Percentiles rank a stretch among this genome's conserved stretches.
Conservation (phyloP, 2,113 vertebrate genomes). For the Peucedramus taeniatus region DNA sequence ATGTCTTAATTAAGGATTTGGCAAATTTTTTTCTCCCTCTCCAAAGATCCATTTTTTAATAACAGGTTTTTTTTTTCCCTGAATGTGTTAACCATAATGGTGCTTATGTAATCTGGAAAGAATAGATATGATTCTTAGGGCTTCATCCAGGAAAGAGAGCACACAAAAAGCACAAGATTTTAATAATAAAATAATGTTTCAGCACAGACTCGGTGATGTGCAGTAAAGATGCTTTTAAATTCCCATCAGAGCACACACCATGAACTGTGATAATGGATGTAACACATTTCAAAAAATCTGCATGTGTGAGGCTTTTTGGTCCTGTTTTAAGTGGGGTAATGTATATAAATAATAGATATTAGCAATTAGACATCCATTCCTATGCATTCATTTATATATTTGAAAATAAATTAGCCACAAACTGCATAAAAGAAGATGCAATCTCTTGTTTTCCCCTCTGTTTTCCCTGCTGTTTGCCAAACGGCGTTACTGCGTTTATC, state of each 20-base stretch:
- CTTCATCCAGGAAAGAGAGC: conserved; percentile 38
- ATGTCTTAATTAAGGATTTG: conserved; percentile 54
- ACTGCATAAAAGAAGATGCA: conserved; percentile 56
- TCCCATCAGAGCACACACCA: conserved; percentile 77
- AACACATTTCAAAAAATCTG: conserved; percentile 75
- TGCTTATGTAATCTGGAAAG: conserved; percentile 41
- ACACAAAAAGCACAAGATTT: conserved; percentile 58
- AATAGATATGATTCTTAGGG: conserved; percentile 32
- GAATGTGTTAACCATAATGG: conserved; percentile 26
- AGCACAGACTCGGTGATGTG: conserved; percentile 61
- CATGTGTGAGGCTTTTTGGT: conserved; percentile 70
- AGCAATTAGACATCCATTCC: conserved; percentile 77
- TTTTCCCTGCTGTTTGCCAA: conserved; percentile 67
- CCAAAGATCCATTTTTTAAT: conserved; percentile 51
- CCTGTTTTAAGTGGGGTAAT: conserved; percentile 68
- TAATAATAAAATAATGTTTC: conserved; percentile 70
- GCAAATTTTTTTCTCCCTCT: neutral
- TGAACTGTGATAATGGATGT: conserved; percentile 78
- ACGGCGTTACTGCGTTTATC: conserved; percentile 56
- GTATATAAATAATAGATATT: conserved; percentile 81
- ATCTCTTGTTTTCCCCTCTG: conserved; percentile 64
- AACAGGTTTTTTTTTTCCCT: neutral
- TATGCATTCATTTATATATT: conserved; percentile 71
- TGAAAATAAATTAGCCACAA: conserved; percentile 77
- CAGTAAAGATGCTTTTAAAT: conserved; percentile 77